A percentile compares a stretch with the other conserved stretches of the same genome.
Conservation (phyloP, 2,797 vertebrate species). For the Botia almorhae region DNA sequence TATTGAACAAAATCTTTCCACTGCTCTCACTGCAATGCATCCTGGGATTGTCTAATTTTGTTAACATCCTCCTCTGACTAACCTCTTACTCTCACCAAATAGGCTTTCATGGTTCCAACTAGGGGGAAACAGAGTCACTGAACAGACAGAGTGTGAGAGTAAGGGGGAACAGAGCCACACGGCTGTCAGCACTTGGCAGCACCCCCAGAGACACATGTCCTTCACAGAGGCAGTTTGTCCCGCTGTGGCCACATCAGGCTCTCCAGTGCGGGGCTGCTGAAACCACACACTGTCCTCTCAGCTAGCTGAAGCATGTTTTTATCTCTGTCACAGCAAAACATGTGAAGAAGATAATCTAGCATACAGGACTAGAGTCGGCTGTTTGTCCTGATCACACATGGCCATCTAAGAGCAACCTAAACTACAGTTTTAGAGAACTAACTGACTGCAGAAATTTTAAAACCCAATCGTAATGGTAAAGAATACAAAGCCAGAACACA, state of each 20-base stretch:
- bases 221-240: slow-evolving; percentile 7
- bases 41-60: too few species aligned
- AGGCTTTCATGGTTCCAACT: too few species aligned
- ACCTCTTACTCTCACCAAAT: not conserved
- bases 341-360: slow-evolving; percentile 12
- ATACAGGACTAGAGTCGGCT: not conserved
- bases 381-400: not conserved
- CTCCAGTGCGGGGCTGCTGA: slow-evolving; percentile 21
- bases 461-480: not conserved
- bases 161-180: slow-evolving; percentile 1
- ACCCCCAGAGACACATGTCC: not conserved
- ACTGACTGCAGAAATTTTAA: not conserved
- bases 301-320: slow-evolving; percentile 28
- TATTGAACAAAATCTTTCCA: too few species aligned
- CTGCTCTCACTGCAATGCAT: too few species aligned
- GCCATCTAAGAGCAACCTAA: too few species aligned
- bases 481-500: too few species aligned
- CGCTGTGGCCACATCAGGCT: slow-evolving; percentile 30
- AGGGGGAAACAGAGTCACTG: not conserved
- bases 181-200: slow-evolving; percentile 31
- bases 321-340: slow-evolving; percentile 38
- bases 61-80: too few species aligned
- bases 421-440: not conserved
- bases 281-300: slow-evolving; percentile 30
- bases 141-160: not conserved